Evolutionary conservation across 2,888 invertebrate genomes (phyloP), one percentile per base, ranked within the genome.

Genomic region (Stenurella melanura): DNA sequence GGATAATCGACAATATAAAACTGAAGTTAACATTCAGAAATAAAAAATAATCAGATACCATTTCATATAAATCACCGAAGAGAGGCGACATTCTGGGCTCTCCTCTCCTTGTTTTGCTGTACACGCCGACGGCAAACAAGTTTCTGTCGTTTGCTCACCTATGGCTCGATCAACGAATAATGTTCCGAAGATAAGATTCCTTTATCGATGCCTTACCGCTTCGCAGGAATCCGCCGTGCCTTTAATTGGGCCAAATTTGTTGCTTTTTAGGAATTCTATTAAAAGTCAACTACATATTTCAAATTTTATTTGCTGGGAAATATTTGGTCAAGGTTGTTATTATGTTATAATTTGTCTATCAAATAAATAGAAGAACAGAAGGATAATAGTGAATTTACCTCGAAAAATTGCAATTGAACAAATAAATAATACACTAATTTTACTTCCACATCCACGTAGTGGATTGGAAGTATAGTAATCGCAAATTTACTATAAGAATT

Each of bases 1-100:
- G 88, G 88, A 87, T 87, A 88, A 88, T 89, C 89, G 89, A 89
- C 89, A 89, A 89, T 89, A 89, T 89, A 89, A 89, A 89, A 89
- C 88, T 87, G 87, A 89, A 87, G 89, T 89, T 89, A 89, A 89
- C 89, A 89, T 89, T 89, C 88, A 88, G 88, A 89, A 89, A 87
- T 86, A 87, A 89, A 88, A 88, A 88, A 89, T 88, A 88, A 89
- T 89, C 89, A 88, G 88, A 88, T 87, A 88, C 86, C 87, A 87
- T 89, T 88, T 88, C 87, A 87, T 89, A 89, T 89, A 89, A 89
- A 89, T 89, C 89, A 89, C 88, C 84, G 86, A 80, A 80, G 76
- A 63, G 73, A 73, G 73, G 81, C 77, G 80, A 75, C 81, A 63
- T 72, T 72, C 72, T 72, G 63, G 63, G 63, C 68, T 71, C 75